phyloP scores from a whole-genome alignment of 1,140 invertebrate species.

The Lasaia peninsularis region DNA sequence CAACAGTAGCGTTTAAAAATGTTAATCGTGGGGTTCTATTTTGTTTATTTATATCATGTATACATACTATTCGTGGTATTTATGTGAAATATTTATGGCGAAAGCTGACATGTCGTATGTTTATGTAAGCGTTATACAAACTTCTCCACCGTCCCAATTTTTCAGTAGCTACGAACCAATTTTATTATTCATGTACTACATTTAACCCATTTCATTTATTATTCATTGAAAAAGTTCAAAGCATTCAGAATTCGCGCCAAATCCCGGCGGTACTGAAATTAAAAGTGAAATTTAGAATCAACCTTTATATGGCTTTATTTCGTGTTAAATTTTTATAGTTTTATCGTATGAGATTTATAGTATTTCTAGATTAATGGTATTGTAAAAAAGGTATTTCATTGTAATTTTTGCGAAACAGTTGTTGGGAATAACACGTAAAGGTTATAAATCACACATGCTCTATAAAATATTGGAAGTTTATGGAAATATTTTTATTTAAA shows the following conservation, averaged over 20 bases:
- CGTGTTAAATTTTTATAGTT: constrained; percentile 2
- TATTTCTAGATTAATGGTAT: constrained; percentile 1
- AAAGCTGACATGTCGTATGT: too few species aligned
- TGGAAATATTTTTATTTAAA: not conserved
- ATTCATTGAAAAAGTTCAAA: constrained; percentile 4
- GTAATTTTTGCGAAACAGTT: not conserved
- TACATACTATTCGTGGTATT: too few species aligned
- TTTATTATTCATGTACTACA: not conserved
- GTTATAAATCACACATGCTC: not conserved
- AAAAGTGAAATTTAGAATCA: constrained; percentile 7
- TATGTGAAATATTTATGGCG: too few species aligned
- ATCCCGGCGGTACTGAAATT: not conserved
- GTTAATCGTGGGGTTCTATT: too few species aligned
- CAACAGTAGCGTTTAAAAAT: too few species aligned
- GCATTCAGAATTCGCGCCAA: not conserved
- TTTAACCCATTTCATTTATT: constrained; percentile 1
- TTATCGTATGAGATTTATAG: not conserved
- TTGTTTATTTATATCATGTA: too few species aligned
- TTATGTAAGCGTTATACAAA: too few species aligned
- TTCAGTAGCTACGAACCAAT: not conserved
- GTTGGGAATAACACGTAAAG: not conserved
- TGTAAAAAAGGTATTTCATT: not conserved
- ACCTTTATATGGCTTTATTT: not conserved
- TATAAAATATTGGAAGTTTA: not conserved
- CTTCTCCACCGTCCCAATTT: not conserved